A percentile compares a stretch with the other conserved stretches of the same genome.
Evolutionary conservation across 2,113 vertebrate genomes (phyloP).

Genomic region (Galbula dea): DNA sequence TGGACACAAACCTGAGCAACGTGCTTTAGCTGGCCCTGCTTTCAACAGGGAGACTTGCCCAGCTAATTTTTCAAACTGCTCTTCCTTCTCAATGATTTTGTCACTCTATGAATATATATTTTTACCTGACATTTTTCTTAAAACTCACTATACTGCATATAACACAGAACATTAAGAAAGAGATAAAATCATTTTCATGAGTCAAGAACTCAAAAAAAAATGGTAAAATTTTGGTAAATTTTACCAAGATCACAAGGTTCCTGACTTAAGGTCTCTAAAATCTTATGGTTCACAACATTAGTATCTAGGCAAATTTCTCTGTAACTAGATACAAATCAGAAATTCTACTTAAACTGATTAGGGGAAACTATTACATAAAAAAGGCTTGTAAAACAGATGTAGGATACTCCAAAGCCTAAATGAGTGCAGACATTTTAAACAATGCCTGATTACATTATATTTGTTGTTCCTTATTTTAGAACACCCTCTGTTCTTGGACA

Average conservation of each 20-base stretch:
- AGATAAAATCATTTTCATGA: neutral
- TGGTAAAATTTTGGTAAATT: neutral
- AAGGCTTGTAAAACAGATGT: neutral
- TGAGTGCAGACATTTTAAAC: conserved; percentile 18
- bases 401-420: neutral
- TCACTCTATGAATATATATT: neutral
- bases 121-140: neutral
- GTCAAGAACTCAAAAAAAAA: neutral
- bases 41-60: fast-evolving
- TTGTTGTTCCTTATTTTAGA: neutral
- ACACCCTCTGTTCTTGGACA: neutral
- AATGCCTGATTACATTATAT: conserved; percentile 1
- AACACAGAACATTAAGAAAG: neutral
- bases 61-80: neutral
- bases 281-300: neutral
- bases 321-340: neutral
- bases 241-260: neutral
- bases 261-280: neutral
- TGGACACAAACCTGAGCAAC: neutral
- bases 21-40: neutral
- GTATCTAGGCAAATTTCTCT: neutral
- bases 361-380: neutral
- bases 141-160: neutral
- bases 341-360: neutral
- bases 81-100: neutral